Conservation (phyloP, 2,888 invertebrate species). For the Pyrrhosoma nymphula region DNA sequence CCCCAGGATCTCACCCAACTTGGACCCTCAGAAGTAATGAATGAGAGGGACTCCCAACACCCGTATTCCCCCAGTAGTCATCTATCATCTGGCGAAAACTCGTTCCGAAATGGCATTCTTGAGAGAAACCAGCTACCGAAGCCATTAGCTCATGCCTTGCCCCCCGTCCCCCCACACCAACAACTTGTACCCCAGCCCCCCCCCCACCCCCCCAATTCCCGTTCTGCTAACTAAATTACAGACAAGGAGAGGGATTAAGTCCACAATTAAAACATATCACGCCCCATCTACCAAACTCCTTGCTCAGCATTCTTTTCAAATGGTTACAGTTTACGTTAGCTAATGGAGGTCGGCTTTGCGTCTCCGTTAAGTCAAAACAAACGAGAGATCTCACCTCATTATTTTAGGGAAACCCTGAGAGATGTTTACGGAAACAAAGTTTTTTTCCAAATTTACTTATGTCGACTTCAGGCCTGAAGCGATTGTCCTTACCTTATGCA, state of each 20-base stretch:
- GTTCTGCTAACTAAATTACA: neutral
- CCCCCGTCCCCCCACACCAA: neutral
- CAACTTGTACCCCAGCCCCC: neutral
- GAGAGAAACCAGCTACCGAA: neutral
- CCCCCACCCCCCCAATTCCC: neutral
- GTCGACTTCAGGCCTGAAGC: too few relatives aligned
- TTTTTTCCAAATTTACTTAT: too few relatives aligned
- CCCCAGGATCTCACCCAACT: neutral
- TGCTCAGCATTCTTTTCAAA: neutral
- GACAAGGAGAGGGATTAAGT: neutral
- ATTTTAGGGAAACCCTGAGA: too few relatives aligned
- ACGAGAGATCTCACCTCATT: too few relatives aligned
- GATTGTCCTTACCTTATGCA: too few relatives aligned
- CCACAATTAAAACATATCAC: neutral
- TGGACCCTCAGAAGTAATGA: neutral
- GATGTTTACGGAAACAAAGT: too few relatives aligned
- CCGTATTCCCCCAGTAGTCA: neutral
- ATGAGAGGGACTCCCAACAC: neutral
- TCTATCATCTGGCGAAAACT: neutral
- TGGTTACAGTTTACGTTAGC: too few relatives aligned
- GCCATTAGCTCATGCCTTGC: neutral
- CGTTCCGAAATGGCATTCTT: neutral
- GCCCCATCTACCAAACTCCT: neutral
- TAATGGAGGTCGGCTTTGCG: neutral
- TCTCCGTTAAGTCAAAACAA: neutral